Base-by-base conservation (phyloP, 2,113 vertebrate species). In the Megaceryle maxima region DNA sequence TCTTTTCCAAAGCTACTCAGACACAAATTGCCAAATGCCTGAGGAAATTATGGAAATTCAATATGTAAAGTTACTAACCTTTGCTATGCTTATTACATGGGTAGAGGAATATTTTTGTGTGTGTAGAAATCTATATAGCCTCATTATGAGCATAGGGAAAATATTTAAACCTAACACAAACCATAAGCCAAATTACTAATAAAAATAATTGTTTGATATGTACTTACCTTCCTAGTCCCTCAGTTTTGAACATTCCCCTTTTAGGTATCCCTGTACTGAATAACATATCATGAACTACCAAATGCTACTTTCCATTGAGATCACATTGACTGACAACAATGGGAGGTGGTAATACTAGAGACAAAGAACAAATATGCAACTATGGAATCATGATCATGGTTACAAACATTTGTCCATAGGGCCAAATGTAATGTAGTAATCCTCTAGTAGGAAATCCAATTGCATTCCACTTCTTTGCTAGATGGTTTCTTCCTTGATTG, bases 281-380 rank as follows among this genome's bases (percentile, higher is more conserved):
- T 64, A 78, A 28, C 2, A 4, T 31, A 13, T 53, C n/a, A 33
- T 13, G 10, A 26, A 16, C 11, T 39, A 6, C 0, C 20, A 68
- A 35, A 35, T 59, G 13, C 11, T 60, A 13, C 31, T 85, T 74
- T 78, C 25, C 16, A n/a, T 17, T 3, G 6, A 83, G 14, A 57
- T 16, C 19, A 31, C 29, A 21, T 0, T 0, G 33, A n/a, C 21
- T 43, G n/a, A n/a, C n/a, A 78, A 5, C 8, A 8, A 43, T 9
- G 24, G 25, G 29, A 78, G 24, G 6, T 14, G 4, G 18, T 29
- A 69, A 41, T 56, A 16, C 35, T 33, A 78, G 51, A 60, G 64
- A 4, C 6, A 93, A 85, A 69, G 37, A 56, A 51, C 7, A 56
- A 60, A 43, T n/a, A 43, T 17, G 7, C 19, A 70, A 29, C 0